Conservation (phyloP, 2,113 vertebrate genomes). For the Lutjanus erythropterus region DNA sequence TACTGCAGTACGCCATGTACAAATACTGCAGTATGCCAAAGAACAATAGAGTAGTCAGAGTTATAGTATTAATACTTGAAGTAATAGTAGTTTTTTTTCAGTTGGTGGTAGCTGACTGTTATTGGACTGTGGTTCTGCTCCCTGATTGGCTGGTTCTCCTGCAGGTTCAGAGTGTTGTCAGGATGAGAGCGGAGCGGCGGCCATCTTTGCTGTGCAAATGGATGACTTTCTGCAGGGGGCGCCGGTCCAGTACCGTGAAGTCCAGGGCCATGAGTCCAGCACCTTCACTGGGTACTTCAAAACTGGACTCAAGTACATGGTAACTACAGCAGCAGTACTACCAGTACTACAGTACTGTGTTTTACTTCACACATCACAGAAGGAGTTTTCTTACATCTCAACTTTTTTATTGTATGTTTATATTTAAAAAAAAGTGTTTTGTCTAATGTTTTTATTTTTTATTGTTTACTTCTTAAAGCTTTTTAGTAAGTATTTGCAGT, state of each 20-base stretch:
- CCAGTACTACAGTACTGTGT: not conserved
- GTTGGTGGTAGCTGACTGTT: too few species aligned
- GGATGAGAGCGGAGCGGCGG: constrained; percentile 91
- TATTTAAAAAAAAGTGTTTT: too few species aligned
- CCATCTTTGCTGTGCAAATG: constrained; percentile 92
- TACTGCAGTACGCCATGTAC: constrained; percentile 65
- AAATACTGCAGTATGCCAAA: constrained; percentile 67
- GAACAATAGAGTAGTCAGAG: too few species aligned
- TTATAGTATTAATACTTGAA: not conserved
- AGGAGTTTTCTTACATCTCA: not conserved
- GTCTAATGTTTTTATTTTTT: too few species aligned
- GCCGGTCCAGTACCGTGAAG: constrained; percentile 90
- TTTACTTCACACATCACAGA: not conserved
- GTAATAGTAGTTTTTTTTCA: too few species aligned
- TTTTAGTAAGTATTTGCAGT: not conserved
- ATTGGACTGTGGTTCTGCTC: not conserved
- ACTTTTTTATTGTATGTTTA: too few species aligned
- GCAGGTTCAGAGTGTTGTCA: constrained; percentile 89
- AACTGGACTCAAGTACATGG: constrained; percentile 92
- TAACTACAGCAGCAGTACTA: constrained; percentile 30
- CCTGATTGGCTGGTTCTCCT: constrained; percentile 13
- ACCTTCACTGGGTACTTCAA: constrained; percentile 93
- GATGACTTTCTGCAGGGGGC: constrained; percentile 89
- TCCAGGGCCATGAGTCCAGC: constrained; percentile 89
- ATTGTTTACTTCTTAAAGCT: too few species aligned